Conservation (phyloP, 37 sponge, comb jelly and placozoan species). For the Axinella damicornis region DNA sequence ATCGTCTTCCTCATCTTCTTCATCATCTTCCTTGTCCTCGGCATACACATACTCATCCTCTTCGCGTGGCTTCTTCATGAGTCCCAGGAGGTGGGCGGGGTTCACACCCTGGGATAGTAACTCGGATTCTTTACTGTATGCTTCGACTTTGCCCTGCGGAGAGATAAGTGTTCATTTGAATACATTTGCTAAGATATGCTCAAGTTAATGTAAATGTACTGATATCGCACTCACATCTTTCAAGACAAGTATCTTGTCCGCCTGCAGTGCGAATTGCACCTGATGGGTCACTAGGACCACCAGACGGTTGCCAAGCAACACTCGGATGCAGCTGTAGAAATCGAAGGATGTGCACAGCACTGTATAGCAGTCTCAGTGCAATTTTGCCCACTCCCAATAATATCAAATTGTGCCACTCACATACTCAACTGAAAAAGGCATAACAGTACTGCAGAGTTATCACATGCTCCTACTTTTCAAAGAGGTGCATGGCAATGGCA, state of each 20-base stretch:
- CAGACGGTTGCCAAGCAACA: constrained; percentile 51
- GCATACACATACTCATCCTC: neutral
- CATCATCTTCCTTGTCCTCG: constrained; percentile 19
- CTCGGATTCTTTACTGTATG: constrained; percentile 28
- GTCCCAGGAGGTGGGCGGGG: constrained; percentile 10
- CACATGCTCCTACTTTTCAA: constrained; percentile 51
- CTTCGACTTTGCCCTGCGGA: constrained; percentile 22
- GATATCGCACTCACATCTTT: constrained; percentile 63
- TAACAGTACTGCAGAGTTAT: too few species aligned
- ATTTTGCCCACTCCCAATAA: too few species aligned
- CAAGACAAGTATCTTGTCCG: constrained; percentile 74
- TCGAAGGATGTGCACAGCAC: too few species aligned
- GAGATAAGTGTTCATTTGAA: too few species aligned
- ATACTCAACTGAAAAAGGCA: too few species aligned
- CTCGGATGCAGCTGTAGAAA: constrained; percentile 6
- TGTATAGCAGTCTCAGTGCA: too few species aligned
- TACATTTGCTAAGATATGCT: too few species aligned
- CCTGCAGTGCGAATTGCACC: constrained; percentile 78
- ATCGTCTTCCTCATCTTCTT: neutral
- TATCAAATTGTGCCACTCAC: too few species aligned
- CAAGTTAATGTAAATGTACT: too few species aligned
- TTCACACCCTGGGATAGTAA: constrained; percentile 25
- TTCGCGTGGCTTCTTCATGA: constrained; percentile 4
- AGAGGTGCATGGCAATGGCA: constrained; percentile 70
- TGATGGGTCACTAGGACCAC: constrained; percentile 90